Evolutionary conservation across 2,797 vertebrate species (phyloP), one percentile per base, ranked within the genome.

Genomic region (Oreochromis mossambicus): DNA sequence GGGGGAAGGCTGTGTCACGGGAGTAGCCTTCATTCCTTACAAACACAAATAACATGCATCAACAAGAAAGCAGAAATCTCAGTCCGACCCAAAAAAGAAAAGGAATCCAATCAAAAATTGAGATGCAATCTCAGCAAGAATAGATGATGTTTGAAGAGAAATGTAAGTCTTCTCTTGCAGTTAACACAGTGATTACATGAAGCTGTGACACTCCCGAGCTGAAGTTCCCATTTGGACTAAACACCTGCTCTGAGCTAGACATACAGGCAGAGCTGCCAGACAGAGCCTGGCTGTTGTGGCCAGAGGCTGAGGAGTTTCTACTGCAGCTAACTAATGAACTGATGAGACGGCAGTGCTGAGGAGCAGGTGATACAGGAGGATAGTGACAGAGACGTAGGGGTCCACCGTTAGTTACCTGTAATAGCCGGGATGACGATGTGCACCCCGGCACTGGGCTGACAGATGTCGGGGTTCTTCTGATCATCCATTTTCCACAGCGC

Each of bases 401-500:
- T 96, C 90, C 83, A 78, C 92, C 86, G 93, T 95, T 95, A 94
- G 94, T 98, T 99, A 99, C 98, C 98, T 99, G 97, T 99, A 98
- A 88, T 98, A 98, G 81, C 98, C 7, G 94, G 97, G 96, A 99
- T 99, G 92, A 99, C 98, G 83, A 98, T 98, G 83, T 98, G 98
- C 84, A 98, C 97, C 26, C 97, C 98, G 0, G 97, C 98, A 5
- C 97, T 97, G 2, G 97, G 97, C 96, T 99, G 98, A 93, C 98
- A 99, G 96, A 99, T 99, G 93, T 97, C 97, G 52, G 94, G 50
- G 58, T 96, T 96, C 15, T 95, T 87, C 95, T 97, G 93, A 95
- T 99, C 96, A 94, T 99, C 98, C 98, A 99, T 99, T 97, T 98
- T 98, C 94, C 97, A 95, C 93, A 97, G 94, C 0, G 96, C 94